Conservation (phyloP, 1,140 invertebrate species). For the Bactericera cockerelli region DNA sequence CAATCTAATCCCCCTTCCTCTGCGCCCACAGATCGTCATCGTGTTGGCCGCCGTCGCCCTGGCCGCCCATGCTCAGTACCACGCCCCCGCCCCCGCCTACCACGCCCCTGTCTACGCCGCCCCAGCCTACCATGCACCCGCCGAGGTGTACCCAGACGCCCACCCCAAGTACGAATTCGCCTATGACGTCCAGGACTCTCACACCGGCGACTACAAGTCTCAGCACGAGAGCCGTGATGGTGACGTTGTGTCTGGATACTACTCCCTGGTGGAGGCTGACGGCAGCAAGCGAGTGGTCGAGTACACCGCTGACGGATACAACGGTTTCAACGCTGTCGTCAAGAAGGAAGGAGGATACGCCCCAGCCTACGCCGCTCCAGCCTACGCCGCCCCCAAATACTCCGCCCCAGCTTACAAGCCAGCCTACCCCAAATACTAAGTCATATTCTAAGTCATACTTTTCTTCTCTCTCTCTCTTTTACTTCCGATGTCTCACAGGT, state of each 20-base stretch:
- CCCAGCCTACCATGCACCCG: neutral
- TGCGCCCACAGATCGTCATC: neutral
- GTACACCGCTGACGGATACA: conserved; percentile 11
- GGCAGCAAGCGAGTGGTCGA: conserved; percentile 8
- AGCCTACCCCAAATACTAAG: conserved; percentile 3
- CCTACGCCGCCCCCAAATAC: neutral
- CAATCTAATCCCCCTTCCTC: neutral
- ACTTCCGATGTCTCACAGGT: neutral
- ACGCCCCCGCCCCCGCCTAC: neutral
- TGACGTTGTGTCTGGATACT: conserved; percentile 13
- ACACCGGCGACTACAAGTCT: conserved; percentile 23
- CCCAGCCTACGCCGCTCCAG: neutral
- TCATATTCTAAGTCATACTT: neutral
- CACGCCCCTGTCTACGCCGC: neutral
- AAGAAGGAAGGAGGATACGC: neutral
- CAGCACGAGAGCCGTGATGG: conserved; percentile 14
- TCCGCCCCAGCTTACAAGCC: neutral
- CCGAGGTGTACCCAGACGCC: conserved; percentile 1
- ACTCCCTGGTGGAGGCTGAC: conserved; percentile 14
- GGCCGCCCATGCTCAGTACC: neutral
- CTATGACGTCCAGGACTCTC: conserved; percentile 18
- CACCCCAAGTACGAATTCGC: conserved; percentile 15
- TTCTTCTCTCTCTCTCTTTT: conserved; percentile 3
- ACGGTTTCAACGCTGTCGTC: conserved; percentile 16
- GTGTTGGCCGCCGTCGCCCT: neutral